These are phyloP conservation scores for Epicampocera succincta DNA, from an alignment of 2,888 invertebrate species.

Conservation along the genomic window DNA sequence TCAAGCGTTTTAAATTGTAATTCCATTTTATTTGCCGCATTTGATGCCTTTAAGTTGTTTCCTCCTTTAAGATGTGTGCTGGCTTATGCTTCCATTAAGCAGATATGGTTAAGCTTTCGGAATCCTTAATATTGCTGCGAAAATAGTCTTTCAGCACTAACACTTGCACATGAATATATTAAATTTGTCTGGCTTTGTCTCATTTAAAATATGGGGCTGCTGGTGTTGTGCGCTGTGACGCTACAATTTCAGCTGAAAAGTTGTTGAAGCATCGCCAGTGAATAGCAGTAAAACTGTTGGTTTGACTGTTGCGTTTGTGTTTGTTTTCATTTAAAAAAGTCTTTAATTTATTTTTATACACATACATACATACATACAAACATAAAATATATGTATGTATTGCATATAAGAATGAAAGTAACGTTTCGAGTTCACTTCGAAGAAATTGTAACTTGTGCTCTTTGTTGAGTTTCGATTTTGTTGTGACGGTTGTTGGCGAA, in stretches of 20 bases:
- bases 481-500: constrained; percentile 5
- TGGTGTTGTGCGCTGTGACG: not conserved
- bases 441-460: constrained; percentile 8
- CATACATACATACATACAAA: not conserved
- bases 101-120: constrained; percentile 75
- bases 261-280: not conserved
- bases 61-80: constrained; percentile 73
- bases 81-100: constrained; percentile 72
- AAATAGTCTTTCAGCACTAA: constrained; percentile 25
- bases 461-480: constrained; percentile 6
- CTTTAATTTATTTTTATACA: constrained; percentile 36
- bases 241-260: constrained; percentile 11
- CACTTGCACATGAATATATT: not conserved
- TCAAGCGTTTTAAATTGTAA: constrained; percentile 72
- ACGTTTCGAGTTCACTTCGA: not conserved
- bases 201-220: not conserved
- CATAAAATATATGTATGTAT: too few species aligned
- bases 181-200: not conserved
- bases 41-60: constrained; percentile 74
- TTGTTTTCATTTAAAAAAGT: constrained; percentile 59
- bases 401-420: too few species aligned
- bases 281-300: constrained; percentile 10
- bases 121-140: constrained; percentile 74
- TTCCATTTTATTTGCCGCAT: constrained; percentile 79
- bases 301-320: constrained; percentile 43